Conservation (phyloP, 1,140 invertebrate species). For the Neodiprion pinetum region DNA sequence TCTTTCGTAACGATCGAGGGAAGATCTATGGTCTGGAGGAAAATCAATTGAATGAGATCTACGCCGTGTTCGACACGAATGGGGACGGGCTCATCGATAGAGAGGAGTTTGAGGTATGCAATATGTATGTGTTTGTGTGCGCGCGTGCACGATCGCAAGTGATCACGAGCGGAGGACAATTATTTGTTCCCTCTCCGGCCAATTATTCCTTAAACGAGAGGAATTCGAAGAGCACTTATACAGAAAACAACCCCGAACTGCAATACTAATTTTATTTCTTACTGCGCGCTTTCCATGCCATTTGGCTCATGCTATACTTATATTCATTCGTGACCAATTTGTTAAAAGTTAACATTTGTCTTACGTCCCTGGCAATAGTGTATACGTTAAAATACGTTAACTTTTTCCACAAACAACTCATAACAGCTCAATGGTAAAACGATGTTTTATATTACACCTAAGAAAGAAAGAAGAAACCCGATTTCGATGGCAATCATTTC, state of each 20-base stretch:
- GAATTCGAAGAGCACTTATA: background rate
- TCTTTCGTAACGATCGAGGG: constrained; percentile 86
- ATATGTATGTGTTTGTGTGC: constrained; percentile 48
- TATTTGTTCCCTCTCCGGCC: background rate
- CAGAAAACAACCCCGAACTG: background rate
- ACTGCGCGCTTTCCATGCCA: background rate
- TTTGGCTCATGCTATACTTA: background rate
- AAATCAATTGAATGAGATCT: constrained; percentile 77
- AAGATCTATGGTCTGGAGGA: constrained; percentile 82
- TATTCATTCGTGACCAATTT: background rate
- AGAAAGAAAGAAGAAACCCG: too few species aligned
- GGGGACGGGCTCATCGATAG: constrained; percentile 80
- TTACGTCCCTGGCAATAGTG: too few species aligned
- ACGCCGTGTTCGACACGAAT: constrained; percentile 81
- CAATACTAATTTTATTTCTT: too few species aligned
- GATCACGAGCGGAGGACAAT: background rate
- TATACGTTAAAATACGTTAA: too few species aligned
- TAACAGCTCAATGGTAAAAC: too few species aligned
- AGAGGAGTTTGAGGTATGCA: constrained; percentile 76
- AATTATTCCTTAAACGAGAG: background rate
- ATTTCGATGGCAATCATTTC: too few species aligned
- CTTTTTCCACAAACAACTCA: too few species aligned
- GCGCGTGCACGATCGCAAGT: constrained; percentile 49
- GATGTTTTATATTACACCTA: too few species aligned
- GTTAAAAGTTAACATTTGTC: background rate